phyloP scores from a whole-genome alignment of 2,113 vertebrate genomes.

The Erinaceus europaeus region DNA sequence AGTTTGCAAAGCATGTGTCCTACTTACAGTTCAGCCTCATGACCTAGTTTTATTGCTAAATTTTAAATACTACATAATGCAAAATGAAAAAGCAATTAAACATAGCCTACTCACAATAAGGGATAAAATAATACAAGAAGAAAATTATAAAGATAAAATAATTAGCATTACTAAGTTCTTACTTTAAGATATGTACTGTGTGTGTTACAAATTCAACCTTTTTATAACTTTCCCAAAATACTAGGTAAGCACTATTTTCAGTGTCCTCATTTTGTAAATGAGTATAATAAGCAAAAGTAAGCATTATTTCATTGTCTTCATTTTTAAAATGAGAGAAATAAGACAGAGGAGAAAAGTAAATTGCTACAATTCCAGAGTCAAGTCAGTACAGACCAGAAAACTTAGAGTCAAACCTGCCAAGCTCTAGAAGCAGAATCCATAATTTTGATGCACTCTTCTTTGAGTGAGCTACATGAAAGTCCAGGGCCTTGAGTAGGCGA shows the following conservation, averaged over 20 bases:
- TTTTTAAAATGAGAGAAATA: conserved; percentile 24
- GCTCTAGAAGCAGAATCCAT: background rate
- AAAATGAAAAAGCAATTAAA: conserved; percentile 1
- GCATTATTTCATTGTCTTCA: background rate
- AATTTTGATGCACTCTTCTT: background rate
- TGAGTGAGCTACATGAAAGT: no score
- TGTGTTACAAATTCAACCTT: background rate
- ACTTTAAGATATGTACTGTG: background rate
- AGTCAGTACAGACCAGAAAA: background rate
- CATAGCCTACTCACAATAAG: background rate
- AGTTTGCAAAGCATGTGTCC: background rate
- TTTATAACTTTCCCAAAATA: background rate
- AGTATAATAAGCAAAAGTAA: background rate
- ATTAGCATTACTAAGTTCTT: background rate
- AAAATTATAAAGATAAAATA: background rate
- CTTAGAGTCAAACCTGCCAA: background rate
- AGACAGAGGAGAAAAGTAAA: background rate
- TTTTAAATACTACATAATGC: background rate
- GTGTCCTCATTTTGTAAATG: background rate
- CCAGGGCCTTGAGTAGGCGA: no score
- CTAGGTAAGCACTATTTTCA: background rate
- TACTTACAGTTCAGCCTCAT: background rate
- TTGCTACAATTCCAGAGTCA: background rate
- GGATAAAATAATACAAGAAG: background rate
- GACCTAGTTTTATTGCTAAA: background rate